phyloP scores from a whole-genome alignment of 1,140 invertebrate genomes.

The Sarcophaga bullata region DNA sequence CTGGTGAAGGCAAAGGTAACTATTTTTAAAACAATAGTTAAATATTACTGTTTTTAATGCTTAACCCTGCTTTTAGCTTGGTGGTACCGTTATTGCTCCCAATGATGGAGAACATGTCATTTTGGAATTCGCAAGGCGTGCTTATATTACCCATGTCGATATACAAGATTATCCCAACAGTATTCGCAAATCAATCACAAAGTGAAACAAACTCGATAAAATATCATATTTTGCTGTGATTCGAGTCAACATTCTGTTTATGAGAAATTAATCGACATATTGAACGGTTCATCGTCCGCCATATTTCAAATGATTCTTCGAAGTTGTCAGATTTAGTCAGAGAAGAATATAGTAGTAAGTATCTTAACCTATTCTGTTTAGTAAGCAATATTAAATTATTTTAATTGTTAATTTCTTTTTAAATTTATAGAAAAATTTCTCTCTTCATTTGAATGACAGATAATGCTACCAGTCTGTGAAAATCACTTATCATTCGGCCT shows the following conservation, averaged over 20 bases:
- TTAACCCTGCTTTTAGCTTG: slow-evolving; percentile 74
- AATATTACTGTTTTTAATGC: background rate
- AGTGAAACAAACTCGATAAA: slow-evolving; percentile 90
- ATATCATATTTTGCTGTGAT: slow-evolving; percentile 97
- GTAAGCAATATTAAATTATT: background rate
- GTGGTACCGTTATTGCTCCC: slow-evolving; percentile 90
- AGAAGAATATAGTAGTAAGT: slow-evolving; percentile 86
- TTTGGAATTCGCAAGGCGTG: slow-evolving; percentile 74
- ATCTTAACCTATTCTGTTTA: background rate
- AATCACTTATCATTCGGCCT: slow-evolving; percentile 89
- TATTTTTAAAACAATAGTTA: slow-evolving; percentile 33
- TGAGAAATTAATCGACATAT: slow-evolving; percentile 79
- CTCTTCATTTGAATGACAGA: slow-evolving; percentile 91
- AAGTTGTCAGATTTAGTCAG: slow-evolving; percentile 93
- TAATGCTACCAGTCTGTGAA: slow-evolving; percentile 84
- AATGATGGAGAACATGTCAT: slow-evolving; percentile 94
- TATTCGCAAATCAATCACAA: slow-evolving; percentile 93
- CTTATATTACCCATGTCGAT: slow-evolving; percentile 83
- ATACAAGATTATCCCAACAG: slow-evolving; percentile 95
- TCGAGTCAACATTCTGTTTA: slow-evolving; percentile 86
- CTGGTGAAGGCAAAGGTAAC: slow-evolving; percentile 92
- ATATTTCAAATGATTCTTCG: slow-evolving; percentile 87
- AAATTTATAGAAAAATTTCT: slow-evolving; percentile 80
- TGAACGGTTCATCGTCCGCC: slow-evolving; percentile 85
- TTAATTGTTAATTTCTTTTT: background rate